These are phyloP conservation scores for Coendou prehensilis DNA, from an alignment of 2,797 vertebrate species.

Conservation along the genomic window DNA sequence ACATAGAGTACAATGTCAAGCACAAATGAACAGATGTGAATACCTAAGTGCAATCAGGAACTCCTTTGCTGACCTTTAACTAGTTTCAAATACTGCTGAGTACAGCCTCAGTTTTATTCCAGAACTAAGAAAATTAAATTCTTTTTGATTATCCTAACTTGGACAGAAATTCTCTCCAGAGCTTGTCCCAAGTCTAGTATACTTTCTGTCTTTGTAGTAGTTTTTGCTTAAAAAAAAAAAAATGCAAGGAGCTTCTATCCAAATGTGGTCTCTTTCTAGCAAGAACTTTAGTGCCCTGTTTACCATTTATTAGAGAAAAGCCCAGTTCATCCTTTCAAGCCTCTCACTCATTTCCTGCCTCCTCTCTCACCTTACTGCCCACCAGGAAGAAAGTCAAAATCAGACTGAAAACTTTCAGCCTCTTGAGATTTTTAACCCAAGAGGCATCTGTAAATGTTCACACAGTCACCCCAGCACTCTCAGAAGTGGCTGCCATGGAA, in stretches of 20 bases:
- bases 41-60: conserved; percentile 8
- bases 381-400: conserved; percentile 47
- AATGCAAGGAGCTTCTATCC: neutral
- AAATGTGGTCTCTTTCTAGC: conserved; percentile 50
- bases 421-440: neutral
- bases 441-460: neutral
- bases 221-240: conserved; percentile 47
- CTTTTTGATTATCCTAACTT: conserved; percentile 74
- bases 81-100: conserved; percentile 66
- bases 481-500: neutral
- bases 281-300: conserved; percentile 23
- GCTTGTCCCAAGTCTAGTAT: conserved; percentile 49
- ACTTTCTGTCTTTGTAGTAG: conserved; percentile 57
- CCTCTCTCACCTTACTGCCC: conserved; percentile 12
- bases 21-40: conserved; percentile 46
- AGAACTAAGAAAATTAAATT: conserved; percentile 70
- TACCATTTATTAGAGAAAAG: conserved; percentile 56
- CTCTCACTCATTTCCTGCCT: neutral
- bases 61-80: conserved; percentile 52
- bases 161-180: conserved; percentile 64
- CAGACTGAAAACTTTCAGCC: neutral
- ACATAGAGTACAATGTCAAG: neutral
- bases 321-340: conserved; percentile 15
- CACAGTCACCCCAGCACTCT: neutral
- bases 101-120: conserved; percentile 70